A percentile compares a stretch with the other conserved stretches of the same genome.
These are phyloP conservation scores for Hypocryptadius cinnamomeus DNA, from an alignment of 2,113 vertebrate species.

Conservation along the genomic window DNA sequence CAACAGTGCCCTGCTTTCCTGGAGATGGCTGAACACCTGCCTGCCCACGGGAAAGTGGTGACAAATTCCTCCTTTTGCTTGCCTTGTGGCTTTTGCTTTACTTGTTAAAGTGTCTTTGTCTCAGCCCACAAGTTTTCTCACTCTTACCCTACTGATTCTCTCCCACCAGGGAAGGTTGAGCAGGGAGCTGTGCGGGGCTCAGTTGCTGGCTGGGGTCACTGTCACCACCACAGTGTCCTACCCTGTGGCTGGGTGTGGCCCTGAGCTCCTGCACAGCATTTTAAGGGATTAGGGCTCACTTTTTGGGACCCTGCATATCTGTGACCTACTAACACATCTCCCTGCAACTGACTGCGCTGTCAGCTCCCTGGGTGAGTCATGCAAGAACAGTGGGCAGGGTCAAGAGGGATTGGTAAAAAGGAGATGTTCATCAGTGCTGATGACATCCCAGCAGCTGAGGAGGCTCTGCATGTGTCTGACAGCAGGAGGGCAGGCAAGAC, in stretches of 20 bases:
- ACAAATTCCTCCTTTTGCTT: neutral
- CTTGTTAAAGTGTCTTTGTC: neutral
- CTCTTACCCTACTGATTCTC: neutral
- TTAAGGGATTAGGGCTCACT: neutral
- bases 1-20: neutral
- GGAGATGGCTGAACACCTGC: neutral
- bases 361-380: conserved; percentile 22
- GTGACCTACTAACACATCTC: neutral
- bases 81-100: neutral
- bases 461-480: neutral
- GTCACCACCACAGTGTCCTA: neutral
- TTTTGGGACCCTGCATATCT: neutral
- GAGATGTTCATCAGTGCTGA: neutral
- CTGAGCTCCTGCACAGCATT: neutral
- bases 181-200: neutral
- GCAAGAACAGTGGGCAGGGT: neutral
- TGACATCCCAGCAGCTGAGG: neutral
- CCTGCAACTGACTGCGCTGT: neutral
- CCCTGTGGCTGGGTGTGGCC: neutral
- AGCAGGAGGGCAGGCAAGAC: neutral
- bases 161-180: neutral
- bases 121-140: neutral
- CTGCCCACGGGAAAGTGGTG: neutral
- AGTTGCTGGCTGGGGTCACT: neutral
- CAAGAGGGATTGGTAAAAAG: neutral